Percentiles rank a stretch among this genome's conserved stretches.
Evolutionary conservation across 2,113 vertebrate genomes (phyloP).

Genomic region (Grammomys dolichurus): DNA sequence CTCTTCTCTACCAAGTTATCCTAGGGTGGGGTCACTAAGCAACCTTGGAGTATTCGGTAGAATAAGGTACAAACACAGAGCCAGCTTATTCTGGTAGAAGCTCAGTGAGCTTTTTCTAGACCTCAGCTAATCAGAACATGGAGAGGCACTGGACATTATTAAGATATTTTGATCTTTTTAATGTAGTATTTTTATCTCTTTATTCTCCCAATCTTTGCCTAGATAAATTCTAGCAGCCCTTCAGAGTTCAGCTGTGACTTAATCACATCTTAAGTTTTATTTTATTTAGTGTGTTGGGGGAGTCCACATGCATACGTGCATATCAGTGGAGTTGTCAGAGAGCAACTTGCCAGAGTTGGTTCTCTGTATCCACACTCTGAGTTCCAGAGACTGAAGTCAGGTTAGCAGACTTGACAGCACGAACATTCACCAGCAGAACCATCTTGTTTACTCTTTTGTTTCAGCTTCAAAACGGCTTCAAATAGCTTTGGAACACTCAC

Average conservation of each 20-base stretch:
- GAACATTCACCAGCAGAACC: too few species aligned
- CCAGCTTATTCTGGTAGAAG: background rate
- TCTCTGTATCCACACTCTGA: background rate
- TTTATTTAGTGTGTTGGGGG: background rate
- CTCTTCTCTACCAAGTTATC: constrained; percentile 51
- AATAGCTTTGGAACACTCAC: constrained; percentile 26
- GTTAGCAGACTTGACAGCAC: background rate
- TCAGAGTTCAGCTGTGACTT: background rate
- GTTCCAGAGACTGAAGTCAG: too few species aligned
- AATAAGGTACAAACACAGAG: constrained; percentile 2
- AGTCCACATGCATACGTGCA: background rate
- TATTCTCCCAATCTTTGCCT: background rate
- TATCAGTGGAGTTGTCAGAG: background rate
- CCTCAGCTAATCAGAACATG: background rate
- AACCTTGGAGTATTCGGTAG: background rate
- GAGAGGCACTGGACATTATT: background rate
- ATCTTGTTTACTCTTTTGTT: background rate
- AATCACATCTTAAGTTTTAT: background rate
- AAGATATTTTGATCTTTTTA: background rate
- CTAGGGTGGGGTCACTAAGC: background rate
- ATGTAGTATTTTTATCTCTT: background rate
- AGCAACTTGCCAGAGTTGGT: background rate
- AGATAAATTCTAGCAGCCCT: background rate
- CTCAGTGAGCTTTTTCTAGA: background rate
- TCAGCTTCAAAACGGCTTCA: background rate